A percentile compares a stretch with the other conserved stretches of the same genome.
Evolutionary conservation across 2,113 vertebrate species (phyloP).

Genomic region (Lycaon pictus): DNA sequence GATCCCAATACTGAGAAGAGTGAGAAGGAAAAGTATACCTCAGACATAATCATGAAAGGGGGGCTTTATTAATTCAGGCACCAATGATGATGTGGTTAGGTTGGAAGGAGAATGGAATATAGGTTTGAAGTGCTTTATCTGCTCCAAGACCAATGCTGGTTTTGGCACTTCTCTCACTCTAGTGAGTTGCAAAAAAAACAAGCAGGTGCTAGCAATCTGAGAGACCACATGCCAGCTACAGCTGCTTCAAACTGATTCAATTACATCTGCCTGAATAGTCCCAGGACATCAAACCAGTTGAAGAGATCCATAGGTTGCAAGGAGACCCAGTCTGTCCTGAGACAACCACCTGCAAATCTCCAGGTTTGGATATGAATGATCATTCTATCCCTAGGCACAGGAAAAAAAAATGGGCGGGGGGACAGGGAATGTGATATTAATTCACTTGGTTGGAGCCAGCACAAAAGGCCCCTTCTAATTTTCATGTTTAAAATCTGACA

Average conservation of each 20-base stretch:
- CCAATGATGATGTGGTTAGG: conserved; percentile 79
- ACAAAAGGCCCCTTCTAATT: conserved; percentile 33
- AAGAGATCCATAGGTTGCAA: conserved; percentile 79
- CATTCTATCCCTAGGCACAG: conserved; percentile 25
- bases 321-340: conserved; percentile 59
- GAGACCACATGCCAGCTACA: conserved; percentile 89
- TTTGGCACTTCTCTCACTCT: conserved; percentile 87
- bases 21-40: conserved; percentile 77
- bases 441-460: conserved; percentile 23
- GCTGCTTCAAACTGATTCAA: conserved; percentile 89
- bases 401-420: conserved; percentile 29
- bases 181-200: conserved; percentile 86
- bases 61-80: conserved; percentile 81
- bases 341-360: conserved; percentile 66
- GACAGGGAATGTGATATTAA: neutral
- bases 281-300: conserved; percentile 84
- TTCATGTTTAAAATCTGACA: conserved; percentile 78
- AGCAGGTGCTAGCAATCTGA: conserved; percentile 90
- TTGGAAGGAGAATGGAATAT: conserved; percentile 80
- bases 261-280: conserved; percentile 89
- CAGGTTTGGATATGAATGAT: neutral
- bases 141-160: conserved; percentile 88
- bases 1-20: conserved; percentile 70
- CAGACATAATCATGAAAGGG: conserved; percentile 77
- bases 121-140: conserved; percentile 83